Percentiles rank a stretch among this genome's conserved stretches.
Conservation (phyloP, 2,113 vertebrate species). For the Lophotis ruficrista region DNA sequence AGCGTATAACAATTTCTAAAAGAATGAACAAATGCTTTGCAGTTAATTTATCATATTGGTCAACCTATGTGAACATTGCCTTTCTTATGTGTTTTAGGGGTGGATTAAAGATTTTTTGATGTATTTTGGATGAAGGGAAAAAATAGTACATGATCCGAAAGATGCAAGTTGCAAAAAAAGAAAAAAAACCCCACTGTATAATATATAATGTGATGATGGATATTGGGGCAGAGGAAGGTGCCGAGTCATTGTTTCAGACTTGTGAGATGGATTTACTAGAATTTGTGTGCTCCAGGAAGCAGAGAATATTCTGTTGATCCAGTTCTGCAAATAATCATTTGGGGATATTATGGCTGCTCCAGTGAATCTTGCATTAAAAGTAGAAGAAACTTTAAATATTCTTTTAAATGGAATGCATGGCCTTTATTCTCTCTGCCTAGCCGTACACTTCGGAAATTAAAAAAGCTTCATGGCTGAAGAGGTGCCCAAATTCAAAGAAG, state of each 20-base stretch:
- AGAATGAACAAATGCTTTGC: not conserved
- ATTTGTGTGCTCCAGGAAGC: not conserved
- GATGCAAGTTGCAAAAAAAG: not conserved
- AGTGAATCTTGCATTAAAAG: constrained; percentile 11
- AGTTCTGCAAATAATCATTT: not conserved
- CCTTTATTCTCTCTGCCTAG: not conserved
- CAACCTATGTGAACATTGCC: not conserved
- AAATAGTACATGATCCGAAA: not conserved
- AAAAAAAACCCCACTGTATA: not conserved
- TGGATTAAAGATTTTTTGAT: not conserved
- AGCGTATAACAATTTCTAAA: not conserved
- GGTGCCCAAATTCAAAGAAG: not conserved
- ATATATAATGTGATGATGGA: not conserved
- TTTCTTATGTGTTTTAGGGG: not conserved
- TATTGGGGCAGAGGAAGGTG: not conserved
- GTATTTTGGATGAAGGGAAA: not conserved
- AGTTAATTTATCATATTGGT: not conserved
- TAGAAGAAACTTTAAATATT: not conserved
- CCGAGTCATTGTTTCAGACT: constrained; percentile 7
- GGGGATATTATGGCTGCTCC: not conserved
- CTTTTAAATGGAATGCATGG: not conserved
- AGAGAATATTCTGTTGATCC: not conserved
- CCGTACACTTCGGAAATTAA: not conserved
- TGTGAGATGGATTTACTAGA: not conserved
- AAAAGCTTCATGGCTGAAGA: not conserved